phyloP scores from a whole-genome alignment of 1,140 invertebrate species.

The Drosophila parabipectinata region DNA sequence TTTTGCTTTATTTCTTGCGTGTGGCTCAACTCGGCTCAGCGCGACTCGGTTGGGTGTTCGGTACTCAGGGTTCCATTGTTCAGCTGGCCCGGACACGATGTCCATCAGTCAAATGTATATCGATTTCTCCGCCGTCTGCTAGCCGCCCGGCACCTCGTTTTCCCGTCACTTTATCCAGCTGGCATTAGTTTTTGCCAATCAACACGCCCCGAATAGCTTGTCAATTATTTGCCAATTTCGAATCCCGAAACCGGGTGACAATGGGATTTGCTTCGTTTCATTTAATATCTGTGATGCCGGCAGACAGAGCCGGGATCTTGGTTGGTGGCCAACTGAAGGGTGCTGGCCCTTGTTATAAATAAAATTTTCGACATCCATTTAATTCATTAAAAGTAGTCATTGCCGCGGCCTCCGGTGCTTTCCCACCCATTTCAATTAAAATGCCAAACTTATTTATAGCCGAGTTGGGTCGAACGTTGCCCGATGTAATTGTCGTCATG shows the following conservation, averaged over 20 bases:
- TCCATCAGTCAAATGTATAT: constrained; percentile 79
- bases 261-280: constrained; percentile 78
- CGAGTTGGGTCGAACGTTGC: constrained; percentile 22
- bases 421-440: constrained; percentile 69
- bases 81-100: constrained; percentile 35
- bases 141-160: constrained; percentile 6
- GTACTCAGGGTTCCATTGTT: constrained; percentile 32
- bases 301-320: constrained; percentile 34
- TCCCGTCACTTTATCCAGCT: constrained; percentile 35
- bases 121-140: constrained; percentile 53
- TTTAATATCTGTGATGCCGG: constrained; percentile 67
- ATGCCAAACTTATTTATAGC: constrained; percentile 69
- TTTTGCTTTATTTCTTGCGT: constrained; percentile 32
- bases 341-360: constrained; percentile 74
- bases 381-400: constrained; percentile 79
- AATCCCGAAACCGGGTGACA: constrained; percentile 69
- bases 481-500: constrained; percentile 76
- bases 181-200: constrained; percentile 80
- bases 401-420: constrained; percentile 44
- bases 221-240: constrained; percentile 81
- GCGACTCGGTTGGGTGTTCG: constrained; percentile 1
- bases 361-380: constrained; percentile 71
- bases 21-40: constrained; percentile 5
- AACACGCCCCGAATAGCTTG: constrained; percentile 79
- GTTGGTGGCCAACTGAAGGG: background rate